These are phyloP conservation scores for Nomada flava DNA, from an alignment of 2,888 invertebrate species.

Conservation along the genomic window DNA sequence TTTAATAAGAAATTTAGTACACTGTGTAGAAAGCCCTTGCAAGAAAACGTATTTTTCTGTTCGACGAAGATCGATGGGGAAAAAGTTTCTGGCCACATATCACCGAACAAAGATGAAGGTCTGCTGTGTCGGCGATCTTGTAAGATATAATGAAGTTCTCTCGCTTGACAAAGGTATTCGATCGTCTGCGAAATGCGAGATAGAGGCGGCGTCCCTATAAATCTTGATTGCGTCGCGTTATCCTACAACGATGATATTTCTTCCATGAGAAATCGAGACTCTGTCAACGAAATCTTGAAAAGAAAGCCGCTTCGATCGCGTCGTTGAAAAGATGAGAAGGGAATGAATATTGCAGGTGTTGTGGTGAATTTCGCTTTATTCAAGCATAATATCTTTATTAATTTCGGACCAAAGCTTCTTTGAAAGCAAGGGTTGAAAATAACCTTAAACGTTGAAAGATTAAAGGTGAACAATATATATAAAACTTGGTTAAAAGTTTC, in stretches of 20 bases:
- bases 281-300: not conserved
- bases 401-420: conserved; percentile 1
- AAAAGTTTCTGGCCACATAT: conserved; percentile 31
- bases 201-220: conserved; percentile 11
- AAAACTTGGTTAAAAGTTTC: no score
- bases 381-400: not conserved
- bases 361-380: not conserved
- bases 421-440: not conserved
- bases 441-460: conserved; percentile 21
- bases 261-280: not conserved
- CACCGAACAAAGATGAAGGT: conserved; percentile 47
- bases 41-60: not conserved
- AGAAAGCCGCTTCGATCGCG: no score
- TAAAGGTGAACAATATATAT: conserved; percentile 34
- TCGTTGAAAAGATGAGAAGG: not conserved
- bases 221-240: not conserved
- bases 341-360: no score
- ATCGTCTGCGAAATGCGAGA: conserved; percentile 35
- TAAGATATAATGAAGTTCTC: conserved; percentile 52
- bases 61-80: conserved; percentile 3
- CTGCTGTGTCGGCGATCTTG: conserved; percentile 53
- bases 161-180: conserved; percentile 52
- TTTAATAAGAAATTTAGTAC: no score
- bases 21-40: no score
- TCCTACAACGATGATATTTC: not conserved